Base-by-base conservation (phyloP, 2,797 vertebrate species). In the Liparis tanakae region DNA sequence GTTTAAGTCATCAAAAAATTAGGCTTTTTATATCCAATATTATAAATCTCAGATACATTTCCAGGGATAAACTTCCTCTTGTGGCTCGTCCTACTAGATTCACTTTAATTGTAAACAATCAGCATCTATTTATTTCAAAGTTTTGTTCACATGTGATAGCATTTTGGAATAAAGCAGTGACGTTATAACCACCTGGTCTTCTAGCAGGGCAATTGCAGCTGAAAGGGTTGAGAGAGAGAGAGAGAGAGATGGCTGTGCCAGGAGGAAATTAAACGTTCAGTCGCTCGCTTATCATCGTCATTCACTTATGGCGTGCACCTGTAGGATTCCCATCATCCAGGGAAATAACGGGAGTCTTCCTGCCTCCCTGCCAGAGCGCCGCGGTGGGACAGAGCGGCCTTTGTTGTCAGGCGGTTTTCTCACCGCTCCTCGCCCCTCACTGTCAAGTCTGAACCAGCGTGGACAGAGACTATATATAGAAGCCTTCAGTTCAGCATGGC, bases 261-360 rank as follows among this genome's bases (percentile, higher is more conserved):
- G 81, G 55, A 73, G 62, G 33, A 88, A 90, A 90, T 91, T 75
- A 92, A 91, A 81, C 20, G 14, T 84, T 80, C 75, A 77, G 46
- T 84, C 74, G 54, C 77, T 78, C 46, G 80, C 87, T 92, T 89
- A 90, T 93, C 92, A 93, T 91, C 91, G 60, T 93, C 81, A 75
- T 92, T 91, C 87, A 91, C 86, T 93, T 91, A 90, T 77, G 33
- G 44, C 53, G n/a, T 87, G 88, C 91, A 93, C 90, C 93, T 93
- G 91, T 89, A 85, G 70, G 61, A 62, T 80, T 84, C 81, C 68
- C 84, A 83, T 84, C 79, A 66, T 79, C 74, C 73, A 64, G 81
- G 61, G 48, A 80, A 88, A 76, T 83, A 85, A 90, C 78, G 69
- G 84, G 65, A 72, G 67, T 83, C 86, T 86, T 90, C 85, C 89